These are phyloP conservation scores for Apamea monoglypha DNA, from an alignment of 2,888 invertebrate species.

Conservation along the genomic window DNA sequence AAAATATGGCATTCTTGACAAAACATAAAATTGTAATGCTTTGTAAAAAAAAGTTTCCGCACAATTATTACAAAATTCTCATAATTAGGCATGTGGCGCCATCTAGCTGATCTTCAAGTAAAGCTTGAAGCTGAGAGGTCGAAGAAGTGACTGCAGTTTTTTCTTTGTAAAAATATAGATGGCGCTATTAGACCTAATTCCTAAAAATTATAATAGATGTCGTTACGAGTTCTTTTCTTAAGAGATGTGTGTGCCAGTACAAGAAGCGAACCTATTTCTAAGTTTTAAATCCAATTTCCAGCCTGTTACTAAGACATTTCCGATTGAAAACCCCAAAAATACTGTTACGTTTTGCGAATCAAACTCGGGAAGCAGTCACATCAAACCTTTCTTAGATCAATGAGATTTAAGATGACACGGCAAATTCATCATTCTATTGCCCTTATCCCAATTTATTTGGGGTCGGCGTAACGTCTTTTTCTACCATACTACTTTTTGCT, in stretches of 20 bases:
- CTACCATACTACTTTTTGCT: background rate
- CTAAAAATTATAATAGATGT: background rate
- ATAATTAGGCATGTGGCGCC: background rate
- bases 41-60: no score
- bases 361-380: background rate
- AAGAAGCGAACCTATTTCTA: background rate
- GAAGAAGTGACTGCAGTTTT: no score
- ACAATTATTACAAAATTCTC: no score
- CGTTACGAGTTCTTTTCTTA: background rate
- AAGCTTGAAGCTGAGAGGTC: background rate
- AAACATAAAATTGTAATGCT: no score
- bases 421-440: background rate
- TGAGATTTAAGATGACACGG: conserved; percentile 3
- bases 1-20: no score
- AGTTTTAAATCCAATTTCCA: background rate
- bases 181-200: background rate
- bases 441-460: background rate
- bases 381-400: background rate
- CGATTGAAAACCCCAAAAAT: background rate
- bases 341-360: background rate
- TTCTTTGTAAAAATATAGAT: background rate
- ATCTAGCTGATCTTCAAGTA: conserved; percentile 5
- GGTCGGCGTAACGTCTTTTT: background rate
- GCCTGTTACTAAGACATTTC: background rate
- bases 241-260: background rate